These are phyloP conservation scores for Pseudochromis fuscus DNA, from an alignment of 2,797 vertebrate genomes.

Conservation along the genomic window DNA sequence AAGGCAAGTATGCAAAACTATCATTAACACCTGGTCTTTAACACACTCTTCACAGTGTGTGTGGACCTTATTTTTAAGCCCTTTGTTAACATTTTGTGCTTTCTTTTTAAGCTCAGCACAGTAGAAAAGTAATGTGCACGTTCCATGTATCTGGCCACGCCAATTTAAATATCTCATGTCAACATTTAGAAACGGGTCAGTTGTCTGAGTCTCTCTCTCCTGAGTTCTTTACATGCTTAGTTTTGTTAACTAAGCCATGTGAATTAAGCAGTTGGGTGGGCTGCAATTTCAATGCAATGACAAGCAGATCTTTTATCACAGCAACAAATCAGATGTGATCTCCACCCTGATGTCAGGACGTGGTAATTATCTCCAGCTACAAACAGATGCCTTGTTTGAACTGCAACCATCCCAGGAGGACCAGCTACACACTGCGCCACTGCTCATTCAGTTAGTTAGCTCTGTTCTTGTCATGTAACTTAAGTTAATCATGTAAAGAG, in stretches of 20 bases:
- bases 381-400: slow-evolving; percentile 65
- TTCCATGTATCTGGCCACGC: background rate
- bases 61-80: background rate
- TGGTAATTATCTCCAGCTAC: slow-evolving; percentile 62
- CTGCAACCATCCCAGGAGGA: slow-evolving; percentile 31
- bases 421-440: slow-evolving; percentile 17
- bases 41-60: background rate
- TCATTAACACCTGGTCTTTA: background rate
- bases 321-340: slow-evolving; percentile 62
- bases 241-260: background rate
- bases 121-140: background rate
- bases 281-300: slow-evolving; percentile 50
- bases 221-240: background rate
- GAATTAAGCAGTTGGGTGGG: slow-evolving; percentile 13
- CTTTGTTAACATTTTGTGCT: background rate
- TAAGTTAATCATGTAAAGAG: slow-evolving; percentile 30
- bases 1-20: slow-evolving; percentile 11
- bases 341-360: slow-evolving; percentile 53
- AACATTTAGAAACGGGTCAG: slow-evolving; percentile 5
- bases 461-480: slow-evolving; percentile 54
- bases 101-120: background rate
- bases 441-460: slow-evolving; percentile 46
- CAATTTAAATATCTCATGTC: slow-evolving; percentile 1
- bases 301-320: slow-evolving; percentile 50
- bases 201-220: background rate